Evolutionary conservation across 2,888 invertebrate genomes (phyloP).

Genomic region (Deroplatys truncata): DNA sequence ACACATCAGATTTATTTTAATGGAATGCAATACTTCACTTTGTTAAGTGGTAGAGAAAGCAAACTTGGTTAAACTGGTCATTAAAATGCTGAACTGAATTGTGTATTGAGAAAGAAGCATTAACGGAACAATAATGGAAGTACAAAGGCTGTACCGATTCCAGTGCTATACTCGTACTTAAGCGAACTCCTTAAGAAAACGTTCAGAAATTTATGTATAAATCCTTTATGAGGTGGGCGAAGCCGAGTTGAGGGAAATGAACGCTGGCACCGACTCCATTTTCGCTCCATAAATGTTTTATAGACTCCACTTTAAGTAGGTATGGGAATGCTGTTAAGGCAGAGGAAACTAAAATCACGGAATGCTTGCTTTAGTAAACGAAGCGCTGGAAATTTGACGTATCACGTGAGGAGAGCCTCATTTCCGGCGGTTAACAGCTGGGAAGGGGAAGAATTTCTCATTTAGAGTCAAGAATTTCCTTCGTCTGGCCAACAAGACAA

Average conservation of each 20-base stretch:
- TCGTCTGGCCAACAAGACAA: not conserved
- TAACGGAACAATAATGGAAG: no score
- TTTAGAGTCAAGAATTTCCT: not conserved
- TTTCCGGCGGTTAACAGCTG: not conserved
- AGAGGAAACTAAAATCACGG: not conserved
- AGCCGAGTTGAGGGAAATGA: not conserved
- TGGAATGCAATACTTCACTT: no score
- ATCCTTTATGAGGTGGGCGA: not conserved
- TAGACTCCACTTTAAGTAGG: not conserved
- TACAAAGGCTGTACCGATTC: no score
- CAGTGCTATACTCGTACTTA: not conserved
- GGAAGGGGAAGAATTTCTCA: not conserved
- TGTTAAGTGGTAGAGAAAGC: no score
- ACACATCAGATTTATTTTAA: no score
- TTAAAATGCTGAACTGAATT: no score
- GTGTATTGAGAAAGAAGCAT: no score
- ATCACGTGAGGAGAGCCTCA: not conserved
- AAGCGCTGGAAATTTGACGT: not conserved
- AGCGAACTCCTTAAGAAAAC: not conserved
- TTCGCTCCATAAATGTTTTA: not conserved
- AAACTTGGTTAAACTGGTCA: no score
- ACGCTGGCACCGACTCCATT: not conserved
- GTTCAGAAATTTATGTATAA: not conserved
- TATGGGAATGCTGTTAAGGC: not conserved
- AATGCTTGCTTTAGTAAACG: not conserved